Base-by-base conservation (phyloP, 2,888 invertebrate species). In the Mamestra brassicae region DNA sequence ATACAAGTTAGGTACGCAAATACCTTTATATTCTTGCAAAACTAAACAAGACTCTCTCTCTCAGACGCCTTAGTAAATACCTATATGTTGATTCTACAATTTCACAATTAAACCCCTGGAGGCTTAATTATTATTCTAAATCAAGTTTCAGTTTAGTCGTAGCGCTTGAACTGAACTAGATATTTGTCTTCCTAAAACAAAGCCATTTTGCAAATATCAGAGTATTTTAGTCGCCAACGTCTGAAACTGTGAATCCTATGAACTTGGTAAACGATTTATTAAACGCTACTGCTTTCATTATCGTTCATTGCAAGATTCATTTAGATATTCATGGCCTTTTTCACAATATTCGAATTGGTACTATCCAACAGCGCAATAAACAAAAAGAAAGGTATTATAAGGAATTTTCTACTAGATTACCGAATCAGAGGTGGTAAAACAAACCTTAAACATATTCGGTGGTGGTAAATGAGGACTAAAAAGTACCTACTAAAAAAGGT, bases 101-200 rank as follows among this genome's bases (percentile, higher is more conserved):
- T 62, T 57, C 61, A 50, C 54, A 65, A 52, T 52, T 61, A 73
- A 34, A 38, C 38, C n/a, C 65, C 1, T n/a, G 34, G 15, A 4
- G 34, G 7, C 17, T 52, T 36, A 74, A 74, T 78, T 74, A 66
- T 13, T 57, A 57, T 57, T 73, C 65, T 5, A 74, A 79, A 79
- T 79, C 65, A 66, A 66, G 26, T 66, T 78, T 73, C 13, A 52
- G 76, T 69, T 65, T 47, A 57, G 34, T 63, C 36, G 26, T 38
- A 72, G n/a, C 26, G 11, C 17, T 61, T 13, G n/a, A 73, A 58
- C n/a, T 67, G 42, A 63, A 71, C 15, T 61, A 17, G 34, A 8
- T 54, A 50, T 50, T 66, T 64, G n/a, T 45, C 38, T 13, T 63
- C 42, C 13, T 54, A 36, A 63, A 63, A 61, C 54, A 78, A n/a